These are phyloP conservation scores for Forficula auricularia DNA, from an alignment of 1,140 invertebrate genomes.

Conservation along the genomic window DNA sequence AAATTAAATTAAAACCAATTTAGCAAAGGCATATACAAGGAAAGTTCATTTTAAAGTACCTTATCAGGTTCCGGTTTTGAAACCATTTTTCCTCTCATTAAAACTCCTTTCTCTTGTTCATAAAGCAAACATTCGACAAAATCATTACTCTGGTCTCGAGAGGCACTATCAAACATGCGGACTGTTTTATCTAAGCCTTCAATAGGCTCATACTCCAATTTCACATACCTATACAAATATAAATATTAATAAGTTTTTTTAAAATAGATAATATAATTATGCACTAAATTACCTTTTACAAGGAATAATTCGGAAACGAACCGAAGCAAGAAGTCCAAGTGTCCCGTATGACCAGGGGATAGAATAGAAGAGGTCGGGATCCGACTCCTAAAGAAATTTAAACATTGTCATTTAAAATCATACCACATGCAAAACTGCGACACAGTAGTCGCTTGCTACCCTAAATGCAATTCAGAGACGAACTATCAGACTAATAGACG, in stretches of 20 bases:
- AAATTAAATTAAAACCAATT: conserved; percentile 16
- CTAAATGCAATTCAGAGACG: too few relatives aligned
- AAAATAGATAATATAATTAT: not conserved
- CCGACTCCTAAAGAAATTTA: conserved; percentile 34
- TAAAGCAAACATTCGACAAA: conserved; percentile 63
- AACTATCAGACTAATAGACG: too few relatives aligned
- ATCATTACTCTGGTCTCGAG: conserved; percentile 35
- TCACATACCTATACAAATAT: conserved; percentile 33
- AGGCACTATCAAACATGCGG: conserved; percentile 31
- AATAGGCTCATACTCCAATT: conserved; percentile 45
- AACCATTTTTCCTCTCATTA: conserved; percentile 56
- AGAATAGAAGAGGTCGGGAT: conserved; percentile 55
- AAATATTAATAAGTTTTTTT: not conserved
- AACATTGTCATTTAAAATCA: conserved; percentile 5
- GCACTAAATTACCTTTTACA: conserved; percentile 33
- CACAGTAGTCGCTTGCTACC: too few relatives aligned
- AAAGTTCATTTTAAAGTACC: conserved; percentile 30
- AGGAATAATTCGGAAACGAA: conserved; percentile 56
- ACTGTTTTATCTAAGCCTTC: conserved; percentile 16
- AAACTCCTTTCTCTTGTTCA: conserved; percentile 41
- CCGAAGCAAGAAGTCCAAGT: conserved; percentile 63
- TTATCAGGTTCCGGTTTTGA: conserved; percentile 35
- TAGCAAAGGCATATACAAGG: conserved; percentile 25
- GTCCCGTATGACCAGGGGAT: conserved; percentile 77
- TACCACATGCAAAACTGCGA: not conserved